Evolutionary conservation across 1,140 invertebrate species (phyloP).

Genomic region (Nymphalis io): DNA sequence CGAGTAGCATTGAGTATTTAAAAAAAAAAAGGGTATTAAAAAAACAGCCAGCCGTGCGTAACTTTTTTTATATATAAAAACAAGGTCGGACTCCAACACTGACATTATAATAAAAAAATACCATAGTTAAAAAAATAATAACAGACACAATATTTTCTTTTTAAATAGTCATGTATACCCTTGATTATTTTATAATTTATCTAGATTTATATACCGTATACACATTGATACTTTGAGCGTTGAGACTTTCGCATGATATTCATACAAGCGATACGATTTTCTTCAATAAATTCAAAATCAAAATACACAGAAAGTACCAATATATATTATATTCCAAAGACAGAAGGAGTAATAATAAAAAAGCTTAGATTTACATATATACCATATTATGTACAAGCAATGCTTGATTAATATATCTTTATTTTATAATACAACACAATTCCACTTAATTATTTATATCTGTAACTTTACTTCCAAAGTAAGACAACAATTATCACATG

Average conservation of each 20-base stretch:
- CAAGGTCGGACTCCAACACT: constrained; percentile 25
- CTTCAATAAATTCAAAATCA: not conserved
- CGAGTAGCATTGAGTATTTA: not conserved
- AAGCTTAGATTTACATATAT: too few species aligned
- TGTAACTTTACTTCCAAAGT: too few species aligned
- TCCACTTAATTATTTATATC: too few species aligned
- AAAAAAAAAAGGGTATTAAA: constrained; percentile 3
- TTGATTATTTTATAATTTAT: not conserved
- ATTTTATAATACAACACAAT: too few species aligned
- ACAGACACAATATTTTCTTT: not conserved
- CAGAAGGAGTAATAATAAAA: too few species aligned
- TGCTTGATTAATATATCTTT: too few species aligned
- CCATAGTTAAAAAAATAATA: not conserved
- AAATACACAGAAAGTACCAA: not conserved
- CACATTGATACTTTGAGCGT: not conserved
- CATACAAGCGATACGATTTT: not conserved
- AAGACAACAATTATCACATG: too few species aligned
- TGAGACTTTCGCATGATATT: not conserved
- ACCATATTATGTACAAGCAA: too few species aligned
- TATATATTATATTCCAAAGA: not conserved
- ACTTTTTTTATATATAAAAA: constrained; percentile 17
- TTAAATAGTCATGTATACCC: not conserved
- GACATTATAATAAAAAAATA: constrained; percentile 8
- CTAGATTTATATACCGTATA: not conserved
- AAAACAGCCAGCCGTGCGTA: constrained; percentile 12